A percentile compares a stretch with the other conserved stretches of the same genome.
Evolutionary conservation across 2,888 invertebrate genomes (phyloP).

Genomic region (Pharmacophagus antenor): DNA sequence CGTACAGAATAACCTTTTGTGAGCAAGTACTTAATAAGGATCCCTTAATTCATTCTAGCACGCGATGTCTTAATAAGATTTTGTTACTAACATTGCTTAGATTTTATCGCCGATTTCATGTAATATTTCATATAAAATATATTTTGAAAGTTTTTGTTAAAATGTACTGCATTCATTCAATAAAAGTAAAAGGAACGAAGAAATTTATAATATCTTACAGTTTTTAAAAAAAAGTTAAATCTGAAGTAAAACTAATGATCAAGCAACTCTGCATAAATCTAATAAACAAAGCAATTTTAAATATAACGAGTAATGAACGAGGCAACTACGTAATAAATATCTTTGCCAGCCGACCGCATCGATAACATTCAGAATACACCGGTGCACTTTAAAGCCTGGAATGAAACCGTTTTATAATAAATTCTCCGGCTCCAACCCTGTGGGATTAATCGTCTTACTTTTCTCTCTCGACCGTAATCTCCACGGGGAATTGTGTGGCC

Average conservation of each 20-base stretch:
- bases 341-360: conserved; percentile 45
- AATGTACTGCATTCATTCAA: too few species aligned
- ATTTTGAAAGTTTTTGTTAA: background rate
- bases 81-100: conserved; percentile 11
- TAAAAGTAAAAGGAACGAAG: too few species aligned
- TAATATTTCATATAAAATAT: background rate
- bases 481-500: conserved; percentile 72
- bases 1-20: conserved; percentile 66
- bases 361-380: conserved; percentile 47
- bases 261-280: conserved; percentile 38
- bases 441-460: conserved; percentile 80
- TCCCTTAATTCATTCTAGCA: conserved; percentile 46
- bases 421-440: conserved; percentile 64
- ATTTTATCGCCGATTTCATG: conserved; percentile 2
- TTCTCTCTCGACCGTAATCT: conserved; percentile 73
- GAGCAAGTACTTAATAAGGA: conserved; percentile 45
- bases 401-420: conserved; percentile 75
- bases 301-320: conserved; percentile 40
- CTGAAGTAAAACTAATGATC: conserved; percentile 27
- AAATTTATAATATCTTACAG: too few species aligned
- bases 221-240: too few species aligned
- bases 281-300: conserved; percentile 42
- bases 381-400: conserved; percentile 58
- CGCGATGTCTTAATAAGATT: conserved; percentile 50
- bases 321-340: conserved; percentile 41